phyloP scores from a whole-genome alignment of 2,888 invertebrate genomes.

The Lasioglossum vierecki region DNA sequence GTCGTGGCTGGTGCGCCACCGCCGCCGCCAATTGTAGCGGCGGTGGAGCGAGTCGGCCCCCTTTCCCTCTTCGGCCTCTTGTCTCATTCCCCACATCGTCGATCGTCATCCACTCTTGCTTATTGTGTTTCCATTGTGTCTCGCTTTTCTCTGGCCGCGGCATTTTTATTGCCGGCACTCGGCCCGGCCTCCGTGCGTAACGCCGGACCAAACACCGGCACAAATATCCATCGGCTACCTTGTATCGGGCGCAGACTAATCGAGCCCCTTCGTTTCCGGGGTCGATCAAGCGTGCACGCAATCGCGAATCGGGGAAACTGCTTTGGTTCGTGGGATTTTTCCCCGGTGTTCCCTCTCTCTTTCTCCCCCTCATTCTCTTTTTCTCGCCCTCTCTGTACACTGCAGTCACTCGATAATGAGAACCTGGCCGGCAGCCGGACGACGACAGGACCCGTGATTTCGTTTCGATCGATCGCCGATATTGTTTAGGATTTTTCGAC shows the following conservation, averaged over 20 bases:
- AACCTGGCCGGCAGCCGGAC: neutral
- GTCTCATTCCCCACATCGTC: slow-evolving; percentile 61
- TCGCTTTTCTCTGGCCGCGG: slow-evolving; percentile 67
- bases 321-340: slow-evolving; percentile 29
- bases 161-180: slow-evolving; percentile 71
- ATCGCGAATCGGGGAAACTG: slow-evolving; percentile 48
- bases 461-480: slow-evolving; percentile 14
- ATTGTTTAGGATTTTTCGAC: slow-evolving; percentile 16
- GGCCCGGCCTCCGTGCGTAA: slow-evolving; percentile 57
- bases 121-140: slow-evolving; percentile 75
- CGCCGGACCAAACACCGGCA: slow-evolving; percentile 59
- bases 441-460: slow-evolving; percentile 33
- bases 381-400: neutral
- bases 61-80: slow-evolving; percentile 37
- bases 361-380: slow-evolving; percentile 15
- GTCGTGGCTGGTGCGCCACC: slow-evolving; percentile 63
- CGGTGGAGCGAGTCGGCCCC: slow-evolving; percentile 53
- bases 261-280: slow-evolving; percentile 60
- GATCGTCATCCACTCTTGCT: slow-evolving; percentile 73
- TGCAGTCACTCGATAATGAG: slow-evolving; percentile 35
- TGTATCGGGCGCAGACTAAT: slow-evolving; percentile 44
- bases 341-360: neutral
- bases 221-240: slow-evolving; percentile 66
- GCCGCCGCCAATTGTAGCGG: slow-evolving; percentile 66
- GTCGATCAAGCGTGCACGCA: slow-evolving; percentile 59